Evolutionary conservation across 1,140 invertebrate genomes (phyloP).

Genomic region (Ganaspis sp.): DNA sequence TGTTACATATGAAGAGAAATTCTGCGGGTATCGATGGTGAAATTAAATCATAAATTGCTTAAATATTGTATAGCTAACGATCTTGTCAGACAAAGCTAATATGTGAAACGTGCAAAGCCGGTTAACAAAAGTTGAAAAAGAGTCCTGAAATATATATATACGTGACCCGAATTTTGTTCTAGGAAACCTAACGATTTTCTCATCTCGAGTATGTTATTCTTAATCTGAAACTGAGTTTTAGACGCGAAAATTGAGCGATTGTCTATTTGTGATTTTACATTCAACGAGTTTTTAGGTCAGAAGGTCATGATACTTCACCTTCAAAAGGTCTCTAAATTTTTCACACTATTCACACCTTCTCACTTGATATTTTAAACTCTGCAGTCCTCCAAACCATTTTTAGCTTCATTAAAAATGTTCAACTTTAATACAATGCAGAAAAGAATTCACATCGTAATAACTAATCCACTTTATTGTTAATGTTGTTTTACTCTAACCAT

Average conservation of each 20-base stretch:
- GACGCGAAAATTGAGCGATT: background rate
- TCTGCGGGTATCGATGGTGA: too few species aligned
- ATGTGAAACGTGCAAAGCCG: background rate
- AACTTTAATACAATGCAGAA: too few species aligned
- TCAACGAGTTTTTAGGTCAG: slow-evolving; percentile 10
- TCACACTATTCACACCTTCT: background rate
- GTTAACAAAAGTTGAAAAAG: background rate
- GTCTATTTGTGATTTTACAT: slow-evolving; percentile 13
- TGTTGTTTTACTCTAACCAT: too few species aligned
- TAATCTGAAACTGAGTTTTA: slow-evolving; percentile 5
- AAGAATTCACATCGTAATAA: too few species aligned
- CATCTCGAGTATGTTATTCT: background rate
- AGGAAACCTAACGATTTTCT: background rate
- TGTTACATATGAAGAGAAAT: too few species aligned
- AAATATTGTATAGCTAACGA: background rate
- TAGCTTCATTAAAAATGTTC: too few species aligned
- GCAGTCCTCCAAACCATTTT: too few species aligned
- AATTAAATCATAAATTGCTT: background rate
- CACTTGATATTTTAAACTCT: background rate
- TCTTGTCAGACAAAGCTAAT: background rate
- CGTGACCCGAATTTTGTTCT: background rate
- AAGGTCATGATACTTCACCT: background rate
- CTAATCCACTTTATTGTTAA: too few species aligned
- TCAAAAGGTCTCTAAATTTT: slow-evolving; percentile 1
- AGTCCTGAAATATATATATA: background rate